A percentile compares a stretch with the other conserved stretches of the same genome.
phyloP scores from a whole-genome alignment of 2,797 vertebrate genomes.

The Intellagama lesueurii region DNA sequence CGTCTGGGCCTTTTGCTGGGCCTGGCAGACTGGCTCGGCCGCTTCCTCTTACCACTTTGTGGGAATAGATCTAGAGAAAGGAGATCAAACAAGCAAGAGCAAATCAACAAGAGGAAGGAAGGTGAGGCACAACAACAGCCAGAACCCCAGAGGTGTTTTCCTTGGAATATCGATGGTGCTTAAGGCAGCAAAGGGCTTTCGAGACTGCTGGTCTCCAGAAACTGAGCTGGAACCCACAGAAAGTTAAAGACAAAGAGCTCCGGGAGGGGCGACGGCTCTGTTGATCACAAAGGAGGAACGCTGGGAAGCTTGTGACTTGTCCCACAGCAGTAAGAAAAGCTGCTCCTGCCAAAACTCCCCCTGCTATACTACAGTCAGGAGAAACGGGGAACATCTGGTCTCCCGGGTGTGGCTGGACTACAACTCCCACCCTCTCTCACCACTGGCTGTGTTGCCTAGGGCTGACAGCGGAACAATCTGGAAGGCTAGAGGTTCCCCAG shows the following conservation, averaged over 20 bases:
- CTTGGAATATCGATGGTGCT: too few species aligned
- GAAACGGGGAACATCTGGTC: neutral
- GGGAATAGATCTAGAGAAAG: constrained; percentile 47
- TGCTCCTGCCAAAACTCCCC: neutral
- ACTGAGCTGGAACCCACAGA: neutral
- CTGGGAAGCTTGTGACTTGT: neutral
- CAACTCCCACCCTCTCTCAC: neutral
- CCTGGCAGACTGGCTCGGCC: fast-evolving
- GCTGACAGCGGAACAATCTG: neutral
- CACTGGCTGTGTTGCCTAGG: neutral
- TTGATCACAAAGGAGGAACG: neutral
- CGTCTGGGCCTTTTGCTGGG: neutral
- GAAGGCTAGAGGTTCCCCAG: neutral
- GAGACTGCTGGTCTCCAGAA: neutral
- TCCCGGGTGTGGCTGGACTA: neutral
- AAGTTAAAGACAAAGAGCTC: neutral
- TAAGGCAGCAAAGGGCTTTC: neutral
- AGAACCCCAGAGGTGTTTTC: neutral
- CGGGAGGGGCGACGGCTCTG: neutral
- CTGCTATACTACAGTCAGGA: neutral
- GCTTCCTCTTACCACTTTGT: constrained; percentile 13
- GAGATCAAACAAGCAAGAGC: neutral
- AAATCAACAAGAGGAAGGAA: neutral
- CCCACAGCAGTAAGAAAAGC: neutral
- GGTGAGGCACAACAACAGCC: neutral